phyloP scores from a whole-genome alignment of 1,140 invertebrate genomes.

The Papilio aristodemus region DNA sequence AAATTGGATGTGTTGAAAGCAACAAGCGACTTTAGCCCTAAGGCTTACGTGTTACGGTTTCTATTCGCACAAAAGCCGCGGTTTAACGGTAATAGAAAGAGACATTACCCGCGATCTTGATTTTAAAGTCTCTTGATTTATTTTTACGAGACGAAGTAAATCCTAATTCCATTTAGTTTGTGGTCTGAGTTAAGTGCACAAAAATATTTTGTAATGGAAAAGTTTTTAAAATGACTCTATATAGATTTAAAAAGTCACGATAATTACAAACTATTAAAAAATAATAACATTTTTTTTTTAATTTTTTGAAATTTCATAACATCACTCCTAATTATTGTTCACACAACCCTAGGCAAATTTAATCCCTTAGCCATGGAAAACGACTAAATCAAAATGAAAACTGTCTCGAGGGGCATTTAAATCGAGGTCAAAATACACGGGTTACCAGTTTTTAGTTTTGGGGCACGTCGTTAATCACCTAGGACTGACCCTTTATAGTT shows the following conservation, averaged over 20 bases:
- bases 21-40: constrained; percentile 45
- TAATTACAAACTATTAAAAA: not conserved
- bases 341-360: not conserved
- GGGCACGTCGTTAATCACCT: constrained; percentile 11
- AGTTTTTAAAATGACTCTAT: not conserved
- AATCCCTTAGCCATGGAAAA: not conserved
- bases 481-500: constrained; percentile 40
- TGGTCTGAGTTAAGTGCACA: constrained; percentile 36
- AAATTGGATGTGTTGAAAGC: constrained; percentile 25
- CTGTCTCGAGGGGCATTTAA: constrained; percentile 1
- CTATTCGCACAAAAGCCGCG: constrained; percentile 36
- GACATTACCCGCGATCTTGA: constrained; percentile 55
- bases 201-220: not conserved
- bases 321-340: not conserved
- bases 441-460: constrained; percentile 6
- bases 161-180: constrained; percentile 53
- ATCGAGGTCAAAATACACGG: not conserved
- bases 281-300: too few relatives aligned
- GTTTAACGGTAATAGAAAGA: constrained; percentile 50
- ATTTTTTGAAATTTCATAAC: too few relatives aligned
- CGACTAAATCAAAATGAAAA: constrained; percentile 21
- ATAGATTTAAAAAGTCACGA: not conserved
- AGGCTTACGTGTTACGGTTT: constrained; percentile 43
- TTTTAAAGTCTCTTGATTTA: constrained; percentile 64
- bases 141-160: constrained; percentile 59